phyloP scores from a whole-genome alignment of 2,888 invertebrate genomes.

The Pyrrhia umbra region DNA sequence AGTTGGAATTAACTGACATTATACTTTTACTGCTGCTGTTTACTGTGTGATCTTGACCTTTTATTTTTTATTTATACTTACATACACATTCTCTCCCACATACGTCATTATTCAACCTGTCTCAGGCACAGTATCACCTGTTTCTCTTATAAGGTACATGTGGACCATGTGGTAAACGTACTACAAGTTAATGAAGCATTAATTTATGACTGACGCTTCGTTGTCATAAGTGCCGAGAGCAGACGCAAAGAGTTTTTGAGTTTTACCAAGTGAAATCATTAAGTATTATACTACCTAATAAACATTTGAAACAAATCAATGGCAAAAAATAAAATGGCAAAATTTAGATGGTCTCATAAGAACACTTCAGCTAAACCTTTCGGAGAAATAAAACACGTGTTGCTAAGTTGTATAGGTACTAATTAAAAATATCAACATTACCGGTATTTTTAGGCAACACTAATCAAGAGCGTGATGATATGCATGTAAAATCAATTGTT shows the following conservation, averaged over 20 bases:
- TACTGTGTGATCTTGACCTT: neutral
- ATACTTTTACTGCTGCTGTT: too few relatives aligned
- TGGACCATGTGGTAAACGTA: neutral
- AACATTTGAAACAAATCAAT: too few relatives aligned
- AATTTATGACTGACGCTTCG: neutral
- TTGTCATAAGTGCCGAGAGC: neutral
- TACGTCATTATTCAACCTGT: neutral
- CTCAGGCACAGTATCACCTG: neutral
- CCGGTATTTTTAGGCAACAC: neutral
- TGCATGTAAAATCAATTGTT: constrained; percentile 17
- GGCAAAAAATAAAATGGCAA: too few relatives aligned
- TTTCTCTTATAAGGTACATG: neutral
- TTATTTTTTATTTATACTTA: too few relatives aligned
- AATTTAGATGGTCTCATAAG: too few relatives aligned
- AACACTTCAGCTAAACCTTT: neutral
- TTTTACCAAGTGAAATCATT: neutral
- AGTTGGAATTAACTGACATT: too few relatives aligned
- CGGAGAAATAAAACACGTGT: neutral
- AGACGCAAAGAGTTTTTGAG: neutral
- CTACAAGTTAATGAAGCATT: neutral
- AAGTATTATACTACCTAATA: too few relatives aligned
- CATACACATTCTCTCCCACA: neutral
- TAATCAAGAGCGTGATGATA: constrained; percentile 22
- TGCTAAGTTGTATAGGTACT: too few relatives aligned
- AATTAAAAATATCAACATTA: too few relatives aligned